phyloP scores from a whole-genome alignment of 2,113 vertebrate species.

The Perca fluviatilis region DNA sequence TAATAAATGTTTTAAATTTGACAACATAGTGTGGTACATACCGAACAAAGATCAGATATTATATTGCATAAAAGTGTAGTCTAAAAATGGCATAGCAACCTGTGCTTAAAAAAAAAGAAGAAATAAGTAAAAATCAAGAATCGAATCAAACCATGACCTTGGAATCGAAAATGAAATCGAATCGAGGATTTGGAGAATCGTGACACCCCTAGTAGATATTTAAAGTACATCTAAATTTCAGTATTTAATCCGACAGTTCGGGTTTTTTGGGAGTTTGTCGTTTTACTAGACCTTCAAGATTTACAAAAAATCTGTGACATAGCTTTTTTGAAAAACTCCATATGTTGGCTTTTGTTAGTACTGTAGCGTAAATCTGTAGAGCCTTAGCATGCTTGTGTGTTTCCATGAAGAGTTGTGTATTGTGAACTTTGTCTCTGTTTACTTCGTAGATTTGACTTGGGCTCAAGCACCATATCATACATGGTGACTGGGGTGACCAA shows the following conservation, averaged over 20 bases:
- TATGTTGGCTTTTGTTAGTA: not conserved
- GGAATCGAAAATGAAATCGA: too few relatives aligned
- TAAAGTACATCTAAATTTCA: not conserved
- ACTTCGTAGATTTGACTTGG: slow-evolving; percentile 89
- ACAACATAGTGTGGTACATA: too few relatives aligned
- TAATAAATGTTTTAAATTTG: too few relatives aligned
- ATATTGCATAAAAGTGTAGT: too few relatives aligned
- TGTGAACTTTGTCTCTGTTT: slow-evolving; percentile 5
- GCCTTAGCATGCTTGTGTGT: not conserved
- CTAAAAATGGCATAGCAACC: too few relatives aligned
- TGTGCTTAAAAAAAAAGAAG: too few relatives aligned
- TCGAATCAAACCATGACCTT: too few relatives aligned
- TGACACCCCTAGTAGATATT: not conserved
- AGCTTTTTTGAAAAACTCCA: not conserved
- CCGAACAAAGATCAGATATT: too few relatives aligned
- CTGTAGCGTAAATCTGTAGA: not conserved
- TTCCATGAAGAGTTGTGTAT: not conserved
- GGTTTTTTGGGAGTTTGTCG: not conserved
- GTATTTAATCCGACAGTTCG: not conserved
- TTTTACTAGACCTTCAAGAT: not conserved
- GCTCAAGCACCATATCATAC: slow-evolving; percentile 80
- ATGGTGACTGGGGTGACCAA: slow-evolving; percentile 87
- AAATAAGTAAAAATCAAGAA: too few relatives aligned
- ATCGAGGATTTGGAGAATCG: too few relatives aligned
- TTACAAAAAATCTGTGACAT: not conserved